phyloP scores from a whole-genome alignment of 2,888 invertebrate species.

The Zygothrica quintamaculata region DNA sequence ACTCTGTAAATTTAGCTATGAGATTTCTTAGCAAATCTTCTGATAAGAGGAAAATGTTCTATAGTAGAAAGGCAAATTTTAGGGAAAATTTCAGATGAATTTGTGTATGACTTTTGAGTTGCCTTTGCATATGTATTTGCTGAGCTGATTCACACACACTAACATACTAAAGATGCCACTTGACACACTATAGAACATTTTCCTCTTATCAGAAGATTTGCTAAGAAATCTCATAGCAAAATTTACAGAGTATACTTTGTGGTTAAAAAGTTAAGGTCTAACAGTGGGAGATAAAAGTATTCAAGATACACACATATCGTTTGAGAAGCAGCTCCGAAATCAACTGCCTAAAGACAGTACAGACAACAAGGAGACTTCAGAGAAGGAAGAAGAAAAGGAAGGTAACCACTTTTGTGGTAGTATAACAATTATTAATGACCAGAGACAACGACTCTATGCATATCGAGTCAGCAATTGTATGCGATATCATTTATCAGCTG shows the following conservation, averaged over 20 bases:
- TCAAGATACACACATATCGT: constrained; percentile 19
- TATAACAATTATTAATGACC: constrained; percentile 80
- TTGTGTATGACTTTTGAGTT: too few relatives aligned
- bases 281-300: constrained; percentile 13
- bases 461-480: constrained; percentile 69
- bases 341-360: not conserved
- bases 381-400: constrained; percentile 19
- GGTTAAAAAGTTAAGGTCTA: too few relatives aligned
- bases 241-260: too few relatives aligned
- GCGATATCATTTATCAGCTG: constrained; percentile 82
- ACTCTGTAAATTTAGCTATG: too few relatives aligned
- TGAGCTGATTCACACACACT: constrained; percentile 39
- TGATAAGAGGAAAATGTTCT: too few relatives aligned
- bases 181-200: constrained; percentile 24
- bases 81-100: too few relatives aligned
- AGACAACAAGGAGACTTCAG: not conserved
- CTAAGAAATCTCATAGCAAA: too few relatives aligned
- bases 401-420: constrained; percentile 26
- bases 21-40: too few relatives aligned
- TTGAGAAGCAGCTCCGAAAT: not conserved
- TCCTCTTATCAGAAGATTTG: too few relatives aligned
- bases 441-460: constrained; percentile 60
- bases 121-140: too few relatives aligned
- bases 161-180: constrained; percentile 23
- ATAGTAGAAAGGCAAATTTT: too few relatives aligned